Evolutionary conservation across 2,888 invertebrate genomes (phyloP).

Genomic region (Cephus sareptanus): DNA sequence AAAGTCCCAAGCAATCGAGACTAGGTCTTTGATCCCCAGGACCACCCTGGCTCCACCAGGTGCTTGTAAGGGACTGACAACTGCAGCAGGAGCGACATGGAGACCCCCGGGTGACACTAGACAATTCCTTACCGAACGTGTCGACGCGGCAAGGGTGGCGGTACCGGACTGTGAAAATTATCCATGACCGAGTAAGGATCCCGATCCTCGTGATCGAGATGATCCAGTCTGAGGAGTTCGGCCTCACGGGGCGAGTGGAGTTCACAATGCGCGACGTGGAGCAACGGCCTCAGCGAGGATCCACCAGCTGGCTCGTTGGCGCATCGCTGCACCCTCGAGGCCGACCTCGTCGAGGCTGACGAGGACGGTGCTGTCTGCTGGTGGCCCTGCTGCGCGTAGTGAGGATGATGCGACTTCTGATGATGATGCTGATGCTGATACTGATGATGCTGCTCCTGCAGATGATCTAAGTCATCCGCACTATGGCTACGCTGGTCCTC

Average conservation of each 20-base stretch:
- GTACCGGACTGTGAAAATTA: conserved; percentile 63
- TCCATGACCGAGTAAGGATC: conserved; percentile 62
- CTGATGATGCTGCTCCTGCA: conserved; percentile 33
- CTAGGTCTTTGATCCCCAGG: no score
- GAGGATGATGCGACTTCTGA: conserved; percentile 43
- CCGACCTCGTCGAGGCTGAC: background rate
- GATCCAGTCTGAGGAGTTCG: conserved; percentile 60
- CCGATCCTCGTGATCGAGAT: conserved; percentile 56
- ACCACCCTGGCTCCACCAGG: no score
- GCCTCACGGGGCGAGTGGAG: conserved; percentile 62
- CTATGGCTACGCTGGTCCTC: conserved; percentile 52
- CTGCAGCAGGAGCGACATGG: no score
- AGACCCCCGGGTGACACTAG: no score
- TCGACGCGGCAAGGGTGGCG: conserved; percentile 61
- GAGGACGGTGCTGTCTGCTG: conserved; percentile 14
- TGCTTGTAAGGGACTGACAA: no score
- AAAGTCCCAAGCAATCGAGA: no score
- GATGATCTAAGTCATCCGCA: conserved; percentile 47
- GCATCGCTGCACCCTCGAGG: background rate
- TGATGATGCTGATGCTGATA: conserved; percentile 17
- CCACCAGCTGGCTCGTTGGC: background rate
- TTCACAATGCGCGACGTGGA: conserved; percentile 63
- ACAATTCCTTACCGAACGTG: conserved; percentile 59
- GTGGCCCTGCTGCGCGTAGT: conserved; percentile 31
- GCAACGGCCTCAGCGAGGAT: conserved; percentile 54